Percentiles rank a stretch among this genome's conserved stretches.
Evolutionary conservation across 2,797 vertebrate genomes (phyloP).

Genomic region (Aplochiton taeniatus): DNA sequence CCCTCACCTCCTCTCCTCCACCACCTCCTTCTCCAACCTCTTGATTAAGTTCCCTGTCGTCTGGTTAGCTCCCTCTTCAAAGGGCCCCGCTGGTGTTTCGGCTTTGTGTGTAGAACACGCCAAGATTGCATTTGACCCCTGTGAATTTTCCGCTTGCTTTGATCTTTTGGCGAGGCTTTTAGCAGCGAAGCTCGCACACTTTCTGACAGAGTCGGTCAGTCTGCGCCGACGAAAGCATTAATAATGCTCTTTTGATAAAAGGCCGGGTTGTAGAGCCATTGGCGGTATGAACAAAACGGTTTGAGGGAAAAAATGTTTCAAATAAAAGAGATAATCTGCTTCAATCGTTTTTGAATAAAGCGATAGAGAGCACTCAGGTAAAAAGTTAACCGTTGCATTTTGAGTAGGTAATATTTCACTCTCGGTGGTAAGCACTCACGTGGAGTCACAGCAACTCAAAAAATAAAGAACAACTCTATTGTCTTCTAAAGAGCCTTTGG

Average conservation of each 20-base stretch:
- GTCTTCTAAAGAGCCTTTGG: no score
- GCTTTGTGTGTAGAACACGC: slow-evolving; percentile 23
- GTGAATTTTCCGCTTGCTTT: slow-evolving; percentile 46
- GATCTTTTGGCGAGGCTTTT: slow-evolving; percentile 35
- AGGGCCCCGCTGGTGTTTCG: slow-evolving; percentile 24
- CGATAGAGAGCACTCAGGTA: no score
- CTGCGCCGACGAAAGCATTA: slow-evolving; percentile 31
- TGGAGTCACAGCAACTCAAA: no score
- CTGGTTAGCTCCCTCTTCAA: slow-evolving; percentile 44
- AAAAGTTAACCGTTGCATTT: no score
- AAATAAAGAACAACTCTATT: no score
- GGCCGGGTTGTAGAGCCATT: slow-evolving; percentile 12
- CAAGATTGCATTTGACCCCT: slow-evolving; percentile 50
- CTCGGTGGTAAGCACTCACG: no score
- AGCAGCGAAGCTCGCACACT: slow-evolving; percentile 21
- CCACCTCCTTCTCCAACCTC: slow-evolving; percentile 15
- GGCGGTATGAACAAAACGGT: slow-evolving; percentile 39
- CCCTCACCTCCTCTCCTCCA: no score
- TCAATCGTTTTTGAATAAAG: no score
- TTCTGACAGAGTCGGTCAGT: slow-evolving; percentile 16
- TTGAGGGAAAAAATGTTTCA: slow-evolving; percentile 11
- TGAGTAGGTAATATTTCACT: no score
- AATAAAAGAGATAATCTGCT: slow-evolving; percentile 36
- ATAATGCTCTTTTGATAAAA: slow-evolving; percentile 48
- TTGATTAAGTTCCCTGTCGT: slow-evolving; percentile 38